Conservation (phyloP, 2,113 vertebrate species). For the Thamnophis sirtalis region DNA sequence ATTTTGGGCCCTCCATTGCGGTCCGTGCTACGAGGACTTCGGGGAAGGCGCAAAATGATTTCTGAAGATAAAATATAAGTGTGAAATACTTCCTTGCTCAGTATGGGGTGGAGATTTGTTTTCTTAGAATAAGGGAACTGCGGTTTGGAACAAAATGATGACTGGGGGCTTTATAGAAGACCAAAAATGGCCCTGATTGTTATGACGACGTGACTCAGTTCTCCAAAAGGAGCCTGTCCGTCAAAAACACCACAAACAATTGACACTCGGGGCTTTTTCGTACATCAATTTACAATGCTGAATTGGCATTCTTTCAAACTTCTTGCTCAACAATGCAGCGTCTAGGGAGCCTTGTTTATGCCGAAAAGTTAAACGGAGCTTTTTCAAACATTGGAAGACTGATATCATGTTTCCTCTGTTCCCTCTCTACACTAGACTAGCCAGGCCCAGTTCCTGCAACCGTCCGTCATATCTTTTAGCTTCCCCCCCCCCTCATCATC, state of each 20-base stretch:
- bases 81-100: background rate
- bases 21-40: too few species aligned
- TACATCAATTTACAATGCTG: background rate
- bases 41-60: too few species aligned
- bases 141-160: background rate
- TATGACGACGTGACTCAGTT: background rate
- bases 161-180: background rate
- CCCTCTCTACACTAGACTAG: too few species aligned
- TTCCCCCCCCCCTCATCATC: too few species aligned
- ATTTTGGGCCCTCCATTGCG: too few species aligned
- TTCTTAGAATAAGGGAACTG: background rate
- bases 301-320: background rate
- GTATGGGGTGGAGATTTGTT: fast-evolving
- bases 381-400: too few species aligned
- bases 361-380: background rate
- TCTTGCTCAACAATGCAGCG: background rate
- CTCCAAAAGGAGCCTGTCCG: background rate
- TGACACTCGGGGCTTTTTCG: background rate
- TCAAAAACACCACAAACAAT: background rate
- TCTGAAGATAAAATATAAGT: background rate
- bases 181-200: background rate
- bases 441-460: too few species aligned
- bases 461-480: too few species aligned
- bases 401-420: too few species aligned
- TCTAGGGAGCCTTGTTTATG: background rate